phyloP scores from a whole-genome alignment of 35 echinoderm and acorn worm genomes.

The Ophioderma brevispina region DNA sequence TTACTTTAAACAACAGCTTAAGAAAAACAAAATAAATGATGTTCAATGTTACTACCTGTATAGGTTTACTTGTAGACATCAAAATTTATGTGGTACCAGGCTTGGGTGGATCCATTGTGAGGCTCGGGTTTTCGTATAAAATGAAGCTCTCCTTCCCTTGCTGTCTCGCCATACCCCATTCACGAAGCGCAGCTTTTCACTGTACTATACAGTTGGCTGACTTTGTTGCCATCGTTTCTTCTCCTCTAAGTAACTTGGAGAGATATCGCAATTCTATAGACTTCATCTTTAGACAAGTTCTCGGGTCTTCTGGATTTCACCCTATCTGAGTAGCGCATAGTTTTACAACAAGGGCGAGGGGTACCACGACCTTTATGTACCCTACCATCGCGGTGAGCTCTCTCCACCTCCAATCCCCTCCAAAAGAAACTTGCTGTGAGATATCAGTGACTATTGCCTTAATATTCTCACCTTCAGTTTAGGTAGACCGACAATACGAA shows the following conservation, averaged over 20 bases:
- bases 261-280: background rate
- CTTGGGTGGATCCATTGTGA: too few species aligned
- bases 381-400: background rate
- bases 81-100: too few species aligned
- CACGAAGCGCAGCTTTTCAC: background rate
- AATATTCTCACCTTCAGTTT: background rate
- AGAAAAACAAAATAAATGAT: too few species aligned
- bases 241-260: background rate
- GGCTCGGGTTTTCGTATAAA: background rate
- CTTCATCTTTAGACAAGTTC: background rate
- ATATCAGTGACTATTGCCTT: background rate
- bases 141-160: background rate
- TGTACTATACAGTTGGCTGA: background rate
- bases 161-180: background rate
- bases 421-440: background rate
- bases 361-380: background rate
- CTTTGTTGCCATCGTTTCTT: background rate
- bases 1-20: too few species aligned
- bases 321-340: background rate
- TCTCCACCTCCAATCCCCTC: background rate
- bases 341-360: background rate
- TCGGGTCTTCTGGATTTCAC: background rate
- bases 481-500: background rate
- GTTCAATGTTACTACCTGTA: too few species aligned
- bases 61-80: too few species aligned